Evolutionary conservation across 2,113 vertebrate species (phyloP).

Genomic region (Hypomesus transpacificus): DNA sequence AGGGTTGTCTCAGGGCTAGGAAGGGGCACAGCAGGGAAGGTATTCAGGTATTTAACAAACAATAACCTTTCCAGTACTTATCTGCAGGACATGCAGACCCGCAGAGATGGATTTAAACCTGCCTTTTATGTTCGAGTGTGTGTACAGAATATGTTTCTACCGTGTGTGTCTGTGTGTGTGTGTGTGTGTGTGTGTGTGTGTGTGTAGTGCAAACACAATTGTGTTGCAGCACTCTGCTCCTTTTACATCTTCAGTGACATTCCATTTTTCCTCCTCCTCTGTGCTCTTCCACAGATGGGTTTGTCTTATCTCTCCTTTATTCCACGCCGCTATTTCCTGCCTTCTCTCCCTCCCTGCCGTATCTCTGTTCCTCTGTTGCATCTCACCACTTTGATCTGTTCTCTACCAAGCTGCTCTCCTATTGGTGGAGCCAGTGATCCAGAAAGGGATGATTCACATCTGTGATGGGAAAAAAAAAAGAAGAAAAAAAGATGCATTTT

Average conservation of each 20-base stretch:
- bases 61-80: conserved; percentile 45
- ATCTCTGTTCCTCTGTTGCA: not conserved
- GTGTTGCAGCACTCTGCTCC: not conserved
- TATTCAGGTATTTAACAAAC: conserved; percentile 36
- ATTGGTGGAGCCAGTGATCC: not conserved
- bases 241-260: not conserved
- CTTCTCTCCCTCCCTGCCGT: not conserved
- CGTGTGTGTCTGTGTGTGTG: not conserved
- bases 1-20: too few relatives aligned
- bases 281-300: not conserved
- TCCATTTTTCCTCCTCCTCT: not conserved
- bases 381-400: too few relatives aligned
- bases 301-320: not conserved
- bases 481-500: not conserved
- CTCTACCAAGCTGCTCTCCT: not conserved
- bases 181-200: not conserved
- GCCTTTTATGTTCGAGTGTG: conserved; percentile 49
- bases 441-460: not conserved
- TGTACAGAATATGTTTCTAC: not conserved
- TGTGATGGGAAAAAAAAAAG: not conserved
- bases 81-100: conserved; percentile 49
- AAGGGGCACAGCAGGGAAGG: not conserved
- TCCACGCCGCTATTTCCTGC: not conserved
- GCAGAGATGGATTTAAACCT: conserved; percentile 36
- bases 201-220: not conserved